Base-by-base conservation (phyloP, 2,888 invertebrate genomes). In the Xylophagus ater region DNA sequence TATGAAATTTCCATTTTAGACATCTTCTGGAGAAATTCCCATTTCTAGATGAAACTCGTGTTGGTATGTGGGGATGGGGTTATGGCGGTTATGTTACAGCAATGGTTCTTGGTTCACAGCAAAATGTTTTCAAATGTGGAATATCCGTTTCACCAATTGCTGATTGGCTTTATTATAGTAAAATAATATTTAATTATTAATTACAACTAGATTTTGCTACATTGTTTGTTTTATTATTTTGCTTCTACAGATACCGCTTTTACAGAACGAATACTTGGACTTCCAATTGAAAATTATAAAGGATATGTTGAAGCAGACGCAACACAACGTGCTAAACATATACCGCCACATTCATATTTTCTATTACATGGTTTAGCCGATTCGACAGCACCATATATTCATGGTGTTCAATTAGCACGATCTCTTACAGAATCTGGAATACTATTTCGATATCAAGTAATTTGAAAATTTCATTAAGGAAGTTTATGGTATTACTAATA, bases 11-110 rank as follows among this genome's bases (percentile, higher is more conserved):
- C 19, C 12, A 12, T 50, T 51, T 9, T 37, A 82, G 82, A 63
- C 74, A 85, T 68, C 75, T 92, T 53, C 69, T 86, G 59, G 80
- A 87, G 42, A 82, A 78, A 33, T 73, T 82, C 53, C 80, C 80
- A 57, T 93, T 80, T 67, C 73, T 93, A 56, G 89, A 93, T 65
- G 80, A 81, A 55, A 80, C 82, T 3, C 74, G 88, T 43, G 85
- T 90, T 31, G 92, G 89, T 7, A 83, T 96, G 41, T 93, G 90
- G 90, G 94, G 94, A 29, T 90, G 92, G 90, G 93, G 92, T 12
- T 94, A 92, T 65, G 94, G 65, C 4, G 94, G 93, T 7, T 94
- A 90, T 65, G 86, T 92, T 24, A 86, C 92, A n/a, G 74, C 89
- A 36, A 88, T 89, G 80, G 78, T 87, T 42, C 71, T 94, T 37